Evolutionary conservation across 2,888 invertebrate genomes (phyloP), one percentile per base, ranked within the genome.

Genomic region (Cenopis cana): DNA sequence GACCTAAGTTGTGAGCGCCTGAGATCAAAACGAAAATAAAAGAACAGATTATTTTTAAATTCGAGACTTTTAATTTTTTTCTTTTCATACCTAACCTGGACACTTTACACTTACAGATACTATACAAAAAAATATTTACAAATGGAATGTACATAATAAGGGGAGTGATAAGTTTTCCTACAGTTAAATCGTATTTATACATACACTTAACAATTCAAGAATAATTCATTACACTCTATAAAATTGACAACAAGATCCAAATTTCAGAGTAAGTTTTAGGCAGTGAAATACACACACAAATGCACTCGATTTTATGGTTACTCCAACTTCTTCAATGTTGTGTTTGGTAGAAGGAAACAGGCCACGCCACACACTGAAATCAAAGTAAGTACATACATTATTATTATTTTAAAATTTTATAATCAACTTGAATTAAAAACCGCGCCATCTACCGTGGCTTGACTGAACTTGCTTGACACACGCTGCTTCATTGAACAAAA

Each of bases 11-110:
- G 86, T 85, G 85, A 84, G 86, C 83, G 85, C 88, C 85, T 86
- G 89, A 86, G 85, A 85, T 82, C 89, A 83, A 89, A 88, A 90
- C 88, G 88, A 83, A 78, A 87, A 91, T 91, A 90, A 92, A 87
- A 79, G 85, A 91, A 89, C 88, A 89, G 88, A 87, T 90, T 91
- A 91, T 92, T 92, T 92, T 92, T 91, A 85, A 79, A 76, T 65
- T 73, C 50, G 67, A 56, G 78, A 74, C 73, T 76, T 87, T 87
- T 87, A 76, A 80, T 85, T 81, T 77, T n/a, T 29, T 67, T 66
- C 62, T 60, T 61, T 11, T 69, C 46, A 38, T n/a, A 29, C 60
- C 66, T 70, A 50, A 46, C 29, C 17, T 41, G n/a, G 52, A 20
- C 20, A 49, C 17, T 1, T 49, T 2, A 41, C 20, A 50, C 36